Base-by-base conservation (phyloP, 2,113 vertebrate genomes). In the Rafetus swinhoei region DNA sequence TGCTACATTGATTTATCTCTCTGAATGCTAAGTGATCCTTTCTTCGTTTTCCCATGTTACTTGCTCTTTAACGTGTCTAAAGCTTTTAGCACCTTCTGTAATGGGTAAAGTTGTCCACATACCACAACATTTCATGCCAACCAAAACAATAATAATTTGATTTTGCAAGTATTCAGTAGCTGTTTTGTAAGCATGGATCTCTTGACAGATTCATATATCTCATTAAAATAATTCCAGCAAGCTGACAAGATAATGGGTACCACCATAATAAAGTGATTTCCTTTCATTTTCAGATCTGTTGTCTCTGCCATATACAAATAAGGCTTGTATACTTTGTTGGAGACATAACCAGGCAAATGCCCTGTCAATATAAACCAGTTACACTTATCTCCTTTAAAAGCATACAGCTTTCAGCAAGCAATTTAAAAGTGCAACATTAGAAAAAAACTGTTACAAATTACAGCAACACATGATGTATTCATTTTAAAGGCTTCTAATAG, bases 281-380 rank as follows among this genome's bases (percentile, higher is more conserved):
- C 53, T 81, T 95, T 81, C 56, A 82, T 35, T 72, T 72, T 86
- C 79, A 93, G 93, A 96, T 87, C 32, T 93, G n/a, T 85, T 79
- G 0, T 90, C 25, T 22, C 45, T 90, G 9, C 29, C 55, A 82
- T 9, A 16, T 6, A n/a, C 9, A 45, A 91, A 81, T 91, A 25
- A 84, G 76, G 45, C 81, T 91, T 84, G 35, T 27, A 60, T 81
- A 13, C 4, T 80, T 92, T 84, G 12, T 81, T 83, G 81, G 10
- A 91, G 14, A 79, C 8, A 21, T 65, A 90, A 65, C 8, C 4
- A 84, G 82, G 22, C 80, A 69, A 90, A 27, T 18, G 56, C 39
- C 69, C 88, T 55, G 92, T 87, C 60, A n/a, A 6, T 19, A n/a
- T 52, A 84, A 96, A 1, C 7, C 18, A 45, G 5, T 52, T 8